Base-by-base conservation (phyloP, 2,888 invertebrate genomes). In the Chalcosyrphus nemorum region DNA sequence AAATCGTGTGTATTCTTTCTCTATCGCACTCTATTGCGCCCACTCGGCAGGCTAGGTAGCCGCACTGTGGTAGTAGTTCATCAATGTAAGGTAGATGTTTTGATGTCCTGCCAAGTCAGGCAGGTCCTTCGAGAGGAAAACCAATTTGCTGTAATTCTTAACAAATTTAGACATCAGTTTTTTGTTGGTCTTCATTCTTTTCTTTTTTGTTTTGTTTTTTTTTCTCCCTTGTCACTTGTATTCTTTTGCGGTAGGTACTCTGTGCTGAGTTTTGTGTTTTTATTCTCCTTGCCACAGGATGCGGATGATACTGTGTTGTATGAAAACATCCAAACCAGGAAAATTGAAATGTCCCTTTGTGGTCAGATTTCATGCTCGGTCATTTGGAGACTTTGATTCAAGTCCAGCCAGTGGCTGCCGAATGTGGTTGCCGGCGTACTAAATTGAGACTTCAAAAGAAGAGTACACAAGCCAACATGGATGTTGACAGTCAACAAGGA, bases 141-240 rank as follows among this genome's bases (percentile, higher is more conserved):
- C 66, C 77, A 82, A 82, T 82, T 82, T 82, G 82, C 71, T 54
- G 77, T 78, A 82, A 82, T 82, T 77, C 61, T 66, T 24, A 66
- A 82, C 77, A 77, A 82, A 82, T 82, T 82, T 77, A 77, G 77
- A 82, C 72, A 74, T 82, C 54, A 68, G 71, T 54, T 54, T 61
- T 71, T 71, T 52, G 7, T 15, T 63, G 13, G 2, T 24, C 15
- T 38, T 50, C 9, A 6, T 52, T 43, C 15, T 32, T 35, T 29
- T 15, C 24, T 29, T 21, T 41, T 50, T 38, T 54, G 4, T 43
- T 1, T 35, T 56, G 1, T 68, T 41, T 52, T 13, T 47, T 78
- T 65, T n/a, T 38, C 38, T 57, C n/a, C n/a, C n/a, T n/a, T n/a
- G n/a, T n/a, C n/a, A 4, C 65, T 29, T 29, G 27, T 45, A 9